These are phyloP conservation scores for Procambarus clarkii DNA, from an alignment of 1,140 invertebrate species.

Conservation along the genomic window DNA sequence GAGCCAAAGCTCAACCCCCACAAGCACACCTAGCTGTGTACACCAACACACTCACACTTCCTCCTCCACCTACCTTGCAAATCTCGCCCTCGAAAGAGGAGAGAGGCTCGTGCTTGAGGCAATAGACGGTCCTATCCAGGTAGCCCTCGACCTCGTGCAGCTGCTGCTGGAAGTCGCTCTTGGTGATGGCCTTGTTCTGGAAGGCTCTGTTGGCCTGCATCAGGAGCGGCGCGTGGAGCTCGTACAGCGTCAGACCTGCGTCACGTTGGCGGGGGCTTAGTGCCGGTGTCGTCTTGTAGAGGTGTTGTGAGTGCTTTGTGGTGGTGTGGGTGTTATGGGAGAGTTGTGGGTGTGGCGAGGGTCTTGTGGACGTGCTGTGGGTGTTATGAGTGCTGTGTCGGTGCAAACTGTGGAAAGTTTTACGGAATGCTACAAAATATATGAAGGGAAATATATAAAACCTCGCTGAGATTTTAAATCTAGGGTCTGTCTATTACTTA, in stretches of 20 bases:
- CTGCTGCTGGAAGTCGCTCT: slow-evolving; percentile 43
- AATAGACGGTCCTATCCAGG: slow-evolving; percentile 47
- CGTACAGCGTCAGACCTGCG: slow-evolving; percentile 66
- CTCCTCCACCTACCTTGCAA: slow-evolving; percentile 43
- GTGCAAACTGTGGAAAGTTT: too few species aligned
- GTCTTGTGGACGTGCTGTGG: too few species aligned
- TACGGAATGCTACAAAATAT: too few species aligned
- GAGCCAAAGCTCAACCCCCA: too few species aligned
- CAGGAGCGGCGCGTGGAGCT: slow-evolving; percentile 70
- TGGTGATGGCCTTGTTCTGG: slow-evolving; percentile 55
- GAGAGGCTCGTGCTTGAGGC: slow-evolving; percentile 67
- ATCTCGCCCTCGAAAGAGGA: slow-evolving; percentile 68
- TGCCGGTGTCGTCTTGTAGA: background rate
- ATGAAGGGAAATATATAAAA: too few species aligned
- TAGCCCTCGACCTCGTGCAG: slow-evolving; percentile 44
- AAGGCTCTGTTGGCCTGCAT: slow-evolving; percentile 69
- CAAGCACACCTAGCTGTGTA: too few species aligned
- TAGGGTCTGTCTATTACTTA: too few species aligned
- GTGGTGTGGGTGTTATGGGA: too few species aligned
- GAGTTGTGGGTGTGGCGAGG: too few species aligned
- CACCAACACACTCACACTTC: background rate
- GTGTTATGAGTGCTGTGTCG: too few species aligned
- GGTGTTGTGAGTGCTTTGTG: background rate
- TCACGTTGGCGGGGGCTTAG: background rate
- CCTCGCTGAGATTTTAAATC: too few species aligned